These are phyloP conservation scores for Lycocorax pyrrhopterus DNA, from an alignment of 2,113 vertebrate species.

Conservation along the genomic window DNA sequence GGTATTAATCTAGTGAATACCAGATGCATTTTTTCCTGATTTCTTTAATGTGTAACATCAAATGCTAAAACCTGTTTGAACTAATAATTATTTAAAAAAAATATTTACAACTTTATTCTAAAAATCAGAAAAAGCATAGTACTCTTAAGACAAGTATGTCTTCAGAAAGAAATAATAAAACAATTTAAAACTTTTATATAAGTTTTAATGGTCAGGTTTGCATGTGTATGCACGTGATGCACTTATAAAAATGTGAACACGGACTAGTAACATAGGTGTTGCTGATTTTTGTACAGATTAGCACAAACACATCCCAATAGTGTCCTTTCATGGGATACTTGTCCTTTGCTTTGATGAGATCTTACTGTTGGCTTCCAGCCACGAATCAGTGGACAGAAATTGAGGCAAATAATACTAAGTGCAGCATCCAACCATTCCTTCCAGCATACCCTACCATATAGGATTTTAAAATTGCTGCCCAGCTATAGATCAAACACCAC, in stretches of 20 bases:
- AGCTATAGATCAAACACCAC: neutral
- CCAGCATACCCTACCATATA: neutral
- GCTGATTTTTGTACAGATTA: neutral
- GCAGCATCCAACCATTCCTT: neutral
- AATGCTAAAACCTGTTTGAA: neutral
- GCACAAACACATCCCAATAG: neutral
- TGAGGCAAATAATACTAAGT: neutral
- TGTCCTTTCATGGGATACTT: neutral
- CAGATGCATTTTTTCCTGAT: neutral
- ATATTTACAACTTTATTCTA: neutral
- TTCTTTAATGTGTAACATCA: neutral
- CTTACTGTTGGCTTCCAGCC: neutral
- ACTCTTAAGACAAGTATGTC: neutral
- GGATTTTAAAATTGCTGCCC: neutral
- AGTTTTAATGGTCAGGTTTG: neutral
- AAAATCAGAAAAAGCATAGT: neutral
- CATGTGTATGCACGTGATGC: neutral
- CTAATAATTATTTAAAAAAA: neutral
- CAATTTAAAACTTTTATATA: neutral
- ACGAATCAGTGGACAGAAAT: neutral
- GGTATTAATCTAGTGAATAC: neutral
- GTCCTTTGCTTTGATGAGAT: neutral
- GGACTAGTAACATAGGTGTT: neutral
- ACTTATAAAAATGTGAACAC: neutral
- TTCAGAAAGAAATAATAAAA: neutral